phyloP scores from a whole-genome alignment of 1,140 invertebrate genomes.

The Daktulosphaira vitifoliae region DNA sequence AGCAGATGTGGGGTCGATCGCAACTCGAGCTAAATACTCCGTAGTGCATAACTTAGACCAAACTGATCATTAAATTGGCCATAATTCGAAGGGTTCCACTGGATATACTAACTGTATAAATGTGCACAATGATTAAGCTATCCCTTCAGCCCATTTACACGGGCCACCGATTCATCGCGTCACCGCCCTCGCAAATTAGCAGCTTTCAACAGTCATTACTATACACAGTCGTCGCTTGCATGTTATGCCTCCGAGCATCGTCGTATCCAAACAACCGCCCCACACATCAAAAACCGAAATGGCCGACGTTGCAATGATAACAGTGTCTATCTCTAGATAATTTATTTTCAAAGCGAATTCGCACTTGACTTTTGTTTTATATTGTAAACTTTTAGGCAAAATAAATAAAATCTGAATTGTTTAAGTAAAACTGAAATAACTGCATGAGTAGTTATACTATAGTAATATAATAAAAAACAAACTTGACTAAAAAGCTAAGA shows the following conservation, averaged over 20 bases:
- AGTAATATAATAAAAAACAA: too few species aligned
- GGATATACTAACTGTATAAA: not conserved
- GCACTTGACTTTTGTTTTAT: too few species aligned
- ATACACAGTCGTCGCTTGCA: not conserved
- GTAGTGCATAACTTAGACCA: not conserved
- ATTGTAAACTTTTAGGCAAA: too few species aligned
- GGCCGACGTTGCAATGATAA: not conserved
- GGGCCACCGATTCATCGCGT: constrained; percentile 22
- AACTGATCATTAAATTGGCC: constrained; percentile 32
- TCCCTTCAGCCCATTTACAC: constrained; percentile 31
- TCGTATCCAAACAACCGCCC: constrained; percentile 18
- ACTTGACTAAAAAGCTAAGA: too few species aligned
- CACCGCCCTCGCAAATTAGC: constrained; percentile 28
- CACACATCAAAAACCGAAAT: not conserved
- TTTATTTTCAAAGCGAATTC: too few species aligned
- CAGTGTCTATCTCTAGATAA: too few species aligned
- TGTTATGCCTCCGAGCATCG: constrained; percentile 6
- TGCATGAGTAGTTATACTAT: too few species aligned
- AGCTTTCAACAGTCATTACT: constrained; percentile 30
- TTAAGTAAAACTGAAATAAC: too few species aligned
- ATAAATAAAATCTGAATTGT: too few species aligned
- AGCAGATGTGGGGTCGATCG: too few species aligned
- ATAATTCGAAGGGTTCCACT: constrained; percentile 22
- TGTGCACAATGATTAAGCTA: constrained; percentile 21
- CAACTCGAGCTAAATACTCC: too few species aligned